These are phyloP conservation scores for Asteroscopus sphinx DNA, from an alignment of 2,888 invertebrate genomes.

Conservation along the genomic window DNA sequence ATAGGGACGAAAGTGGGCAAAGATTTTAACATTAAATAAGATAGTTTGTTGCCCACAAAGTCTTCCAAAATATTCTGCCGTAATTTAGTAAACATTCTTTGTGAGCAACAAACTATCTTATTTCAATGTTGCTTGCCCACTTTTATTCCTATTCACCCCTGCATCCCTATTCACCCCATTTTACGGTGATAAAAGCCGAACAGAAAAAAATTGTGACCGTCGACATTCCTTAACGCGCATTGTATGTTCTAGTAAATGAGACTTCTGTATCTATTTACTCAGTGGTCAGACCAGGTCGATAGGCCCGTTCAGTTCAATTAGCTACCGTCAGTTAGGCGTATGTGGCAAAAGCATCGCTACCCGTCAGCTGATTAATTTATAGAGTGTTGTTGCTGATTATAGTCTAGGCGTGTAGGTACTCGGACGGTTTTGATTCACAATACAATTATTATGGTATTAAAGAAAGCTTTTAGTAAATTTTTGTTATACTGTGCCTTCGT, in stretches of 20 bases:
- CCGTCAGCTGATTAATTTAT: conserved; percentile 62
- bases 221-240: neutral
- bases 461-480: conserved; percentile 8
- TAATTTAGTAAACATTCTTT: no score
- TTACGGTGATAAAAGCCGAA: no score
- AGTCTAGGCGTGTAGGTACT: conserved; percentile 32
- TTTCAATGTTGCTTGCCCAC: no score
- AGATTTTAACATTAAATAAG: no score
- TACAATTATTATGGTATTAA: conserved; percentile 11
- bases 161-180: no score
- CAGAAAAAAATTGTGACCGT: no score
- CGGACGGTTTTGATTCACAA: conserved; percentile 15
- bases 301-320: conserved; percentile 54
- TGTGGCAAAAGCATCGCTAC: conserved; percentile 50
- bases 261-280: conserved; percentile 15
- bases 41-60: no score
- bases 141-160: no score
- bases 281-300: conserved; percentile 18
- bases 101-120: no score
- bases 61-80: no score
- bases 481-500: neutral
- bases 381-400: conserved; percentile 54
- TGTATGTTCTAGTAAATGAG: neutral
- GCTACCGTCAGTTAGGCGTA: conserved; percentile 49
- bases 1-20: no score